Percentiles rank a stretch among this genome's conserved stretches.
Evolutionary conservation across 2,113 vertebrate genomes (phyloP).

Genomic region (Eurypyga helias): DNA sequence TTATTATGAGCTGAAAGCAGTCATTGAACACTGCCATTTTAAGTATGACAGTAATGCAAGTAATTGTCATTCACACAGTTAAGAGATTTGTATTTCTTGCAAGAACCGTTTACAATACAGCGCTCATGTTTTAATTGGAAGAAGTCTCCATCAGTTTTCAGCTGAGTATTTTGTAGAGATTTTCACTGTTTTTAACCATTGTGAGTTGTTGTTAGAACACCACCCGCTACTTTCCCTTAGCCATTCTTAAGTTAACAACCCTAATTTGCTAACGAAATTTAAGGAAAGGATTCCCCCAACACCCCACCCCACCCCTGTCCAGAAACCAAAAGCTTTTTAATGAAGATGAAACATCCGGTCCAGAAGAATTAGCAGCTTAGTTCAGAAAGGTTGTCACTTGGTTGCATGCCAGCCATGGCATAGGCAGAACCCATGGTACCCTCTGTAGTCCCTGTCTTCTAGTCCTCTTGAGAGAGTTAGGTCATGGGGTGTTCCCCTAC

Average conservation of each 20-base stretch:
- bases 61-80: constrained; percentile 64
- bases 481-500: background rate
- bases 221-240: background rate
- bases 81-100: constrained; percentile 68
- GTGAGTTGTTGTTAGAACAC: background rate
- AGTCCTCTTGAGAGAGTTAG: background rate
- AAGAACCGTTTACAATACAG: constrained; percentile 55
- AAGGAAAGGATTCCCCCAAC: background rate
- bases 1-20: constrained; percentile 70
- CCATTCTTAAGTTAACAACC: background rate
- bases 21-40: constrained; percentile 62
- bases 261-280: background rate
- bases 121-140: constrained; percentile 51
- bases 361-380: background rate
- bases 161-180: constrained; percentile 35
- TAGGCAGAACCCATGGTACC: accelerated
- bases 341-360: background rate
- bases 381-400: background rate
- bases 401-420: accelerated
- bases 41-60: constrained; percentile 68
- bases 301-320: too few relatives aligned
- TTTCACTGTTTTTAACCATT: background rate
- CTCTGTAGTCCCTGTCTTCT: background rate
- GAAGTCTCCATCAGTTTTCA: constrained; percentile 55
- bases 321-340: background rate